phyloP scores from a whole-genome alignment of 1,140 invertebrate genomes.

The Anoplophora glabripennis region DNA sequence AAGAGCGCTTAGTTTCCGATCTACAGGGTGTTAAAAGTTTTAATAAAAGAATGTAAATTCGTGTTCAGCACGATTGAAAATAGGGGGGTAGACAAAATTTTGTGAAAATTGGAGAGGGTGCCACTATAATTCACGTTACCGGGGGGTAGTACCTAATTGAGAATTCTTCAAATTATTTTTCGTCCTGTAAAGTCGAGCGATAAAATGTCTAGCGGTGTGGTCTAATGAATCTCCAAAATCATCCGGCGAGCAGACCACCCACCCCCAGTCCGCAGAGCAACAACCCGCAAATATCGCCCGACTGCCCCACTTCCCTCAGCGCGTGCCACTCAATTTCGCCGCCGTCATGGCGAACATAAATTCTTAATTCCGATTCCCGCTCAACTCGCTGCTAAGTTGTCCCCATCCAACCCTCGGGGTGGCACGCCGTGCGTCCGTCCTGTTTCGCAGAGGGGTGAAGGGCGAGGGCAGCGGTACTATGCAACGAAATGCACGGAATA shows the following conservation, averaged over 20 bases:
- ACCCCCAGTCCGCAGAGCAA: not conserved
- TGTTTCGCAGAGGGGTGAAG: not conserved
- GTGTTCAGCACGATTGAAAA: too few species aligned
- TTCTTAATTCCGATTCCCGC: not conserved
- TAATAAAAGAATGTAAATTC: too few species aligned
- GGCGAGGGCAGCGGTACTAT: constrained; percentile 16
- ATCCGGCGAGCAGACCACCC: not conserved
- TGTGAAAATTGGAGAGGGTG: too few species aligned
- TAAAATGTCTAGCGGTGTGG: too few species aligned
- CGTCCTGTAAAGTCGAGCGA: too few species aligned
- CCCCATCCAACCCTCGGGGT: constrained; percentile 6
- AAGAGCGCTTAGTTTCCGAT: too few species aligned
- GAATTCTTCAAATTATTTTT: too few species aligned
- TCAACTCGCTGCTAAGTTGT: not conserved
- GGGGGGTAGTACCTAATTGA: too few species aligned
- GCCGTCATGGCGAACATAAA: not conserved
- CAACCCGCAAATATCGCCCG: too few species aligned
- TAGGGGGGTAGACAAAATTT: too few species aligned
- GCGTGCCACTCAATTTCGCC: constrained; percentile 9
- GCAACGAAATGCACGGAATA: constrained; percentile 12
- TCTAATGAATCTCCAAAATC: not conserved
- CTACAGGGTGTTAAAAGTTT: too few species aligned
- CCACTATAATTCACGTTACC: too few species aligned
- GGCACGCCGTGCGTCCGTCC: not conserved
- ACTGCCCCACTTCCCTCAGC: not conserved